Conservation (phyloP, 2,113 vertebrate genomes). For the Dipodomys merriami region DNA sequence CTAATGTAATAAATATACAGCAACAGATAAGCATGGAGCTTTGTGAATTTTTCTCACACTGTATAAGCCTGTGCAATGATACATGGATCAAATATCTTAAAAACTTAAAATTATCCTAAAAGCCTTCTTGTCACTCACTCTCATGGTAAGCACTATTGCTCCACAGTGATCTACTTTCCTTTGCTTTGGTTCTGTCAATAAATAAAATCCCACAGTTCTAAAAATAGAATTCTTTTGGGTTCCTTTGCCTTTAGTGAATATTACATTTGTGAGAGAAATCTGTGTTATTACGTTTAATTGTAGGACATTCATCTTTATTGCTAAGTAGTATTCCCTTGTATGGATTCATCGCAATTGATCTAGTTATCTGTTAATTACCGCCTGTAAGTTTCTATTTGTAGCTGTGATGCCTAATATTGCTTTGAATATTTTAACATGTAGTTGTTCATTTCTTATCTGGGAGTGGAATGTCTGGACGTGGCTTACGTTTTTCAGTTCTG, state of each 20-base stretch:
- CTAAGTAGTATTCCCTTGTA: neutral
- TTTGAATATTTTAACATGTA: neutral
- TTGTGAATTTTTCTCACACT: neutral
- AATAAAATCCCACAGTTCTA: neutral
- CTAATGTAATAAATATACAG: neutral
- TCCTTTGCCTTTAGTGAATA: neutral
- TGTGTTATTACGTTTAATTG: neutral
- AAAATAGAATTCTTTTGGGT: neutral
- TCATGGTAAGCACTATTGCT: neutral
- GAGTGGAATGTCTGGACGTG: too few relatives aligned
- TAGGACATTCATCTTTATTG: neutral
- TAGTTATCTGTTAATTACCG: neutral
- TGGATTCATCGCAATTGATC: neutral
- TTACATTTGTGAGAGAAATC: neutral
- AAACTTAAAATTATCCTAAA: neutral
- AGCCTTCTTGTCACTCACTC: neutral
- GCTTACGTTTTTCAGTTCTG: too few relatives aligned
- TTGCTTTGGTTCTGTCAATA: conserved; percentile 33
- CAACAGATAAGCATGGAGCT: neutral
- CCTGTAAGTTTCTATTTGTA: conserved; percentile 9
- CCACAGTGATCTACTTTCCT: conserved; percentile 17
- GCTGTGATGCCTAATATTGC: neutral
- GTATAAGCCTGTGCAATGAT: neutral
- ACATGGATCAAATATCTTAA: neutral
- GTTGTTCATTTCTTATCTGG: neutral